Percentiles rank a stretch among this genome's conserved stretches.
Evolutionary conservation across 2,113 vertebrate genomes (phyloP).

Genomic region (Rhabdomys dilectus): DNA sequence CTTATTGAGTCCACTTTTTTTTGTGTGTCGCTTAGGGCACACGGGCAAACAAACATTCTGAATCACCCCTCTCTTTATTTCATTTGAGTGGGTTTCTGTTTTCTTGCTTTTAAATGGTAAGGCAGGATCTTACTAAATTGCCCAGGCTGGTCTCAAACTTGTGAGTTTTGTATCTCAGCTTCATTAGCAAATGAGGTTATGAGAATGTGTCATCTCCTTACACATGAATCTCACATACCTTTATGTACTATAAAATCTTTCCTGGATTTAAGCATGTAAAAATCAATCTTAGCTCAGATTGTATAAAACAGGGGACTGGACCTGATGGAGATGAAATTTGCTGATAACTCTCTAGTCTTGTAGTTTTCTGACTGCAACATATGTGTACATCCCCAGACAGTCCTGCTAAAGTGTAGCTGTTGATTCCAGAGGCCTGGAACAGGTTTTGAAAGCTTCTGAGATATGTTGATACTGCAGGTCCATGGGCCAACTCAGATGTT

Average conservation of each 20-base stretch:
- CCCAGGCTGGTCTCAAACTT: not conserved
- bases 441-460: not conserved
- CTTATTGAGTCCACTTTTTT: not conserved
- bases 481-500: not conserved
- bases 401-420: not conserved
- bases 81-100: not conserved
- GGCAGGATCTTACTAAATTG: not conserved
- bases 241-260: not conserved
- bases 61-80: too few species aligned
- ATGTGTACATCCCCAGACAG: not conserved
- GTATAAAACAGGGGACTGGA: not conserved
- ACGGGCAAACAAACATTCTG: not conserved
- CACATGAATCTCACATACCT: not conserved
- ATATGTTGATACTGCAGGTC: not conserved
- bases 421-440: not conserved
- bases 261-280: constrained; percentile 9
- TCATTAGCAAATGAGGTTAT: not conserved
- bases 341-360: not conserved
- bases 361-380: not conserved
- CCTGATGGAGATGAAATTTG: not conserved
- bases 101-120: not conserved
- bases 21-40: not conserved
- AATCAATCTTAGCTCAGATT: not conserved
- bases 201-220: not conserved
- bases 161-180: not conserved